Evolutionary conservation across 1,140 invertebrate genomes (phyloP).

Genomic region (Triops longicaudatus): DNA sequence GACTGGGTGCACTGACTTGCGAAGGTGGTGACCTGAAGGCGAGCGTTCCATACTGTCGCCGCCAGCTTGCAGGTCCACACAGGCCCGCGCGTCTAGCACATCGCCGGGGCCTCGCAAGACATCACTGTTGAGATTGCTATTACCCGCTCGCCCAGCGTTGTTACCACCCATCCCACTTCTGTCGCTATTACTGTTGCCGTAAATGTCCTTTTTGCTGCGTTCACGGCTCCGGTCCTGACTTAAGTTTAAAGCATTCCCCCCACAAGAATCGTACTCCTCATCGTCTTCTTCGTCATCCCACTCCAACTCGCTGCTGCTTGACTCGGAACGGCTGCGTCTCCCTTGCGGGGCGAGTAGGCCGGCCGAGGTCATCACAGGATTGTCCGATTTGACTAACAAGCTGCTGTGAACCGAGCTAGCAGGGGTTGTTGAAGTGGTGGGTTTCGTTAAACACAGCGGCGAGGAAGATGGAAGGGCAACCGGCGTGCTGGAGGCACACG

Average conservation of each 20-base stretch:
- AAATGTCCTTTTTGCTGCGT: constrained; percentile 18
- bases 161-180: background rate
- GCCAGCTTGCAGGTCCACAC: constrained; percentile 30
- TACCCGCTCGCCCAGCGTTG: constrained; percentile 32
- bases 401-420: constrained; percentile 34
- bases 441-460: constrained; percentile 32
- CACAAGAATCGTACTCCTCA: constrained; percentile 18
- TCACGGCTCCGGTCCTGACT: constrained; percentile 40
- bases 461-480: constrained; percentile 38
- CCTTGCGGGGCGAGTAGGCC: constrained; percentile 35
- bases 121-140: constrained; percentile 30
- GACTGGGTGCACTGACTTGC: constrained; percentile 75
- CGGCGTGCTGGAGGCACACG: background rate
- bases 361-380: constrained; percentile 39
- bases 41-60: constrained; percentile 37
- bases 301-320: constrained; percentile 28
- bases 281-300: constrained; percentile 28
- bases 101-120: constrained; percentile 37
- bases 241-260: constrained; percentile 56
- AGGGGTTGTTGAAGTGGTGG: constrained; percentile 53
- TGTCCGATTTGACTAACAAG: background rate
- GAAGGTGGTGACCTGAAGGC: constrained; percentile 42
- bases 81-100: constrained; percentile 34
- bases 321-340: constrained; percentile 22
- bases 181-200: background rate